phyloP scores from a whole-genome alignment of 2,113 vertebrate genomes.

The Chionomys nivalis region DNA sequence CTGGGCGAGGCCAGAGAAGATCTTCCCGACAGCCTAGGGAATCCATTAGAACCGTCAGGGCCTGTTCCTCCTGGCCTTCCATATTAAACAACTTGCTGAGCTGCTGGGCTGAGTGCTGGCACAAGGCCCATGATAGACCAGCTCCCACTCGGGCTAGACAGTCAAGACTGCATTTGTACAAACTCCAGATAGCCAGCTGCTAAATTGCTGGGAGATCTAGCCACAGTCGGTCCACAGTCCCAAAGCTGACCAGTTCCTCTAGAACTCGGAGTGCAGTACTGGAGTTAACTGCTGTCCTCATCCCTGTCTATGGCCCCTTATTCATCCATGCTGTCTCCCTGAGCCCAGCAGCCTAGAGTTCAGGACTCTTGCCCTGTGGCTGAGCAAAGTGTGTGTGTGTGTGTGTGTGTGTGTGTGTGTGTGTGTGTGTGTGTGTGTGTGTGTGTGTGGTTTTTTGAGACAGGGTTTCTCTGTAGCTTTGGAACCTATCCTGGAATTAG shows the following conservation, averaged over 20 bases:
- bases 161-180: not conserved
- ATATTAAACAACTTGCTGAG: fast-evolving
- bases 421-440: no score
- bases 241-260: not conserved
- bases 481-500: no score
- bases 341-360: not conserved
- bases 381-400: not conserved
- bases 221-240: not conserved
- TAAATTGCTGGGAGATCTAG: not conserved
- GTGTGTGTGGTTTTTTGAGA: no score
- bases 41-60: not conserved
- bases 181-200: not conserved
- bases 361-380: not conserved
- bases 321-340: fast-evolving
- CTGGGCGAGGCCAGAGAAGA: conserved; percentile 96
- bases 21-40: conserved; percentile 94
- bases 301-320: fast-evolving
- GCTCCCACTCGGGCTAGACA: not conserved
- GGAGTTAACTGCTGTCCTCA: not conserved
- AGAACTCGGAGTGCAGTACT: fast-evolving
- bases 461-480: no score
- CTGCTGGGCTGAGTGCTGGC: fast-evolving
- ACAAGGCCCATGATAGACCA: fast-evolving
- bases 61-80: not conserved
- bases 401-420: no score